Evolutionary conservation across 2,113 vertebrate genomes (phyloP), one percentile per base, ranked within the genome.

Genomic region (Rhinichthys klamathensis): DNA sequence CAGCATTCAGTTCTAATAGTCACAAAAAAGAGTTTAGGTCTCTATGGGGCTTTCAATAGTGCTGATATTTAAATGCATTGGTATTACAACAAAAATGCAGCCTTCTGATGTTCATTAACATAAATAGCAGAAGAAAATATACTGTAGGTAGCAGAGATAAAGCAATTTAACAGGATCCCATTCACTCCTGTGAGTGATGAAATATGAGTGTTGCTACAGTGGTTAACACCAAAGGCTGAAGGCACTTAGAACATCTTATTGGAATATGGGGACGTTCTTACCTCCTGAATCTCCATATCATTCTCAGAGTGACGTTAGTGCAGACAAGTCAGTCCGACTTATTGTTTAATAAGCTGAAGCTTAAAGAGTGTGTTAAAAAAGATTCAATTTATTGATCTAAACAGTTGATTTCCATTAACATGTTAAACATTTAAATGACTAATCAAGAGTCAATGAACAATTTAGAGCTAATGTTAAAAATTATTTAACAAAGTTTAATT

Each of bases 231-330:
- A 95, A 94, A 89, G 92, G 92, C 95, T 94, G 94, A 95, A 96
- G 82, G 92, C 93, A 94, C 95, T 94, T 95, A 94, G 94, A 95
- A 95, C 96, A 94, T 96, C 94, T 96, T 96, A 95, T 92, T 93
- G 94, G 86, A 91, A 89, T 89, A 90, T 95, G 95, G 94, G 95
- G 94, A 92, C 93, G 95, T 96, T 98, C 98, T 99, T 99, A 99
- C 97, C 98, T 99, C 97, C 95, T 96, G 97, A 96, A 96, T 96
- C 96, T 96, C 97, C 97, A 94, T 96, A 97, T 97, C 96, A 96
- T 95, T 98, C 95, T 97, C 97, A 96, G 95, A 96, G 96, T 96
- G 96, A 97, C 89, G 95, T 96, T 97, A 96, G 95, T 95, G 94
- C 96, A 97, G 96, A 96, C 95, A 95, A 97, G 95, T 96, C 96